phyloP scores from a whole-genome alignment of 2,797 vertebrate species.

The Tenualosa thibaudeaui region DNA sequence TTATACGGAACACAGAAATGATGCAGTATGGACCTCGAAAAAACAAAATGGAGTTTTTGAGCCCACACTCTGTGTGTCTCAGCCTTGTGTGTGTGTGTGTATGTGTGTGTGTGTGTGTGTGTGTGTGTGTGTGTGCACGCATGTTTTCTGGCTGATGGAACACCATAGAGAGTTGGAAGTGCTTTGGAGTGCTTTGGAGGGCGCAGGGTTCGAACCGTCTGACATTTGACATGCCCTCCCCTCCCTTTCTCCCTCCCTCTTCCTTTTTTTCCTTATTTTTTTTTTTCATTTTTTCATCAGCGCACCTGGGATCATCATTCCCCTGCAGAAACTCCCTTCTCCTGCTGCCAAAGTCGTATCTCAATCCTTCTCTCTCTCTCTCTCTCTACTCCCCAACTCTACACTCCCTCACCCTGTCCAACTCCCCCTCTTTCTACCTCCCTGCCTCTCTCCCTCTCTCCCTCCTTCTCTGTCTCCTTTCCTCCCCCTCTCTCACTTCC shows the following conservation, averaged over 20 bases:
- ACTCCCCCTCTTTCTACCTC: slow-evolving; percentile 51
- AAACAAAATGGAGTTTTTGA: slow-evolving; percentile 8
- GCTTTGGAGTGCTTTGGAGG: slow-evolving; percentile 38
- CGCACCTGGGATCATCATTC: slow-evolving; percentile 78
- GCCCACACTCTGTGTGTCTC: not conserved
- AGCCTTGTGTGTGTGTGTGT: slow-evolving; percentile 24
- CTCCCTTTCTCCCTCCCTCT: not conserved
- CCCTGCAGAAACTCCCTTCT: slow-evolving; percentile 38
- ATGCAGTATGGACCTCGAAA: not conserved
- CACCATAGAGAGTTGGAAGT: slow-evolving; percentile 48
- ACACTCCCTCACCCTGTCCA: not conserved
- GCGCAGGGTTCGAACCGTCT: slow-evolving; percentile 16
- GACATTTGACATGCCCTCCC: slow-evolving; percentile 17
- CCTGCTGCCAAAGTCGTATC: not conserved
- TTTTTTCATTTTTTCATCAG: slow-evolving; percentile 71
- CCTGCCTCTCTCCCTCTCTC: slow-evolving; percentile 60
- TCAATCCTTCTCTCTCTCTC: slow-evolving; percentile 28
- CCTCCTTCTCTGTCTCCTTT: slow-evolving; percentile 52
- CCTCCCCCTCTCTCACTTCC: slow-evolving; percentile 70
- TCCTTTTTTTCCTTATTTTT: not conserved
- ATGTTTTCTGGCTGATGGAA: slow-evolving; percentile 26
- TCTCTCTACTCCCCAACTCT: slow-evolving; percentile 52
- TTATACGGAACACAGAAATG: not conserved
- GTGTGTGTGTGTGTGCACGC: not conserved
- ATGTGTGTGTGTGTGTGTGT: no score